Base-by-base conservation (phyloP, 2,888 invertebrate genomes). In the Calliscelio sp. region DNA sequence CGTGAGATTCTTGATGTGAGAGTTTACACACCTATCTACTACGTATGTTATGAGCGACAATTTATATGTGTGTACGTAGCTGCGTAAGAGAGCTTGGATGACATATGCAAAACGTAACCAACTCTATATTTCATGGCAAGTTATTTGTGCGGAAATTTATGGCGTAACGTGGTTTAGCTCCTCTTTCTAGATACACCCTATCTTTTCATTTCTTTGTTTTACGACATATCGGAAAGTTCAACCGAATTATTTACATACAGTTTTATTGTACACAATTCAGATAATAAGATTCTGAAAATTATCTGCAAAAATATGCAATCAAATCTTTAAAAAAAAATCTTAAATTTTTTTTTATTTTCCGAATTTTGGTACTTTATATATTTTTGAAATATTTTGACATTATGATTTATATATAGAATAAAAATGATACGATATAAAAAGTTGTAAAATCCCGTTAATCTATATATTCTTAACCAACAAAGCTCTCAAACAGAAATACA, bases 101-200 rank as follows among this genome's bases (percentile, higher is more conserved):
- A 92, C 92, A 92, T 92, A 92, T 92, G 92, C 92, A 92, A 89
- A 92, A 90, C 89, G 88, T 89, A 89, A 89, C 91, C 90, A 90
- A 89, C 90, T 90, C 90, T 89, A 90, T 92, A 92, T 92, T 92
- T 92, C 90, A 92, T 91, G 84, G 86, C 87, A 86, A 87, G 90
- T 90, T 89, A 90, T 91, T 91, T 90, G 89, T 86, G 85, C 86
- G 88, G 86, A 88, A 92, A 92, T 92, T 92, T 92, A 92, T 89
- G 90, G 88, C 77, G 63, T 59, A 59, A 59, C 86, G 88, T 87
- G 85, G 86, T 79, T 87, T 86, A 80, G 86, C 87, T 86, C 84
- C 87, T 86, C 88, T 86, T 86, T 85, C 84, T 68, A 70, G 79
- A 77, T 73, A 82, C 85, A 74, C 79, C 61, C 79, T 81, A 25